phyloP scores from a whole-genome alignment of 2,888 invertebrate genomes.

The Amphimallon solstitiale region DNA sequence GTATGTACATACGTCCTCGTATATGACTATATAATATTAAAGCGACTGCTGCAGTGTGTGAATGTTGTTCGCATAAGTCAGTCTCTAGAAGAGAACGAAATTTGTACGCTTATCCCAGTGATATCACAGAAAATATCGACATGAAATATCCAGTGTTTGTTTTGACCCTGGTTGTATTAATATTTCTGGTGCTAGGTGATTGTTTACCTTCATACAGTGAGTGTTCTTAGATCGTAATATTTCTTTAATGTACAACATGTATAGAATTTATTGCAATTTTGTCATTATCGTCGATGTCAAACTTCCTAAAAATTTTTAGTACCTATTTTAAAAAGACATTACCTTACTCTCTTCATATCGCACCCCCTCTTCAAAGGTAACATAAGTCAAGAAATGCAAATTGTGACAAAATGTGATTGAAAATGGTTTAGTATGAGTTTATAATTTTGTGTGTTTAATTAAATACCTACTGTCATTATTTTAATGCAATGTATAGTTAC shows the following conservation, averaged over 20 bases:
- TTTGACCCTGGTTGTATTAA: not conserved
- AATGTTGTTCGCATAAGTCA: not conserved
- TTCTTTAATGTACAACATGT: not conserved
- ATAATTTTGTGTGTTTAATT: no score
- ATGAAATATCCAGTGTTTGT: slow-evolving; percentile 3
- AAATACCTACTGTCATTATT: no score
- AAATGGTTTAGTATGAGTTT: no score
- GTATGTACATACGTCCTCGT: no score
- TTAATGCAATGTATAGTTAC: no score
- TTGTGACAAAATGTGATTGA: no score
- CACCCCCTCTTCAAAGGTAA: no score
- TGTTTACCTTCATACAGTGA: slow-evolving; percentile 12
- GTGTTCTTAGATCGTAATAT: not conserved
- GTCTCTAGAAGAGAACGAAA: not conserved
- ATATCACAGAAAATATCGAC: not conserved
- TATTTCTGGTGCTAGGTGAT: not conserved
- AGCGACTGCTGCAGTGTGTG: not conserved
- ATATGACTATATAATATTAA: not conserved
- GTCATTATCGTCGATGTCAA: no score
- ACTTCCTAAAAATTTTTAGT: no score
- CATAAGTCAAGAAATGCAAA: no score
- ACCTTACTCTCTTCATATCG: no score
- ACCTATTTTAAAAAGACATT: no score
- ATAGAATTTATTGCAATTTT: not conserved
- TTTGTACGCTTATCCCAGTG: not conserved